Conservation (phyloP, 2,797 vertebrate genomes). For the Uromys caudimaculatus region DNA sequence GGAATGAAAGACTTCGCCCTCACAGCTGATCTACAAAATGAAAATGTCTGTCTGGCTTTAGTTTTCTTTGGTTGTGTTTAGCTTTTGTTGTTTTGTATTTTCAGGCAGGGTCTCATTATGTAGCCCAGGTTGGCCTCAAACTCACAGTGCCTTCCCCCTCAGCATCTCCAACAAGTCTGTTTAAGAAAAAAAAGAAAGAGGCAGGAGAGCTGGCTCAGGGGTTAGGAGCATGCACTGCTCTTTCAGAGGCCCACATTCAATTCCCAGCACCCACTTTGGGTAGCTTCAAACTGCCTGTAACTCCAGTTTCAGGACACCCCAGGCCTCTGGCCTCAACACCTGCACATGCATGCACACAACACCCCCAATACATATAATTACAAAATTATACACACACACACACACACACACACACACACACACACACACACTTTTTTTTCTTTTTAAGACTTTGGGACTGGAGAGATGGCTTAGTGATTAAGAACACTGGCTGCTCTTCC, state of each 20-base stretch:
- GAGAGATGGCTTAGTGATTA: neutral
- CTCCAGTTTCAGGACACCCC: neutral
- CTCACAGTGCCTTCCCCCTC: neutral
- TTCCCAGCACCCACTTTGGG: neutral
- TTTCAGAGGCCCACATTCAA: neutral
- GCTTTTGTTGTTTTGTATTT: neutral
- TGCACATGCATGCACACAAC: too few species aligned
- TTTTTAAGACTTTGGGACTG: neutral
- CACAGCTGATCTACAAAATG: neutral
- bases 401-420: too few species aligned
- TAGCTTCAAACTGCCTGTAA: neutral
- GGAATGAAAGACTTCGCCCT: neutral
- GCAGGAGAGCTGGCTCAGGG: neutral
- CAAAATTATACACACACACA: too few species aligned
- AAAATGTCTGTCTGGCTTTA: neutral
- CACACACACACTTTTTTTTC: too few species aligned
- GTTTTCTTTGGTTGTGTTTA: neutral
- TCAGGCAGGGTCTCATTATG: neutral
- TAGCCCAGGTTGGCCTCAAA: neutral
- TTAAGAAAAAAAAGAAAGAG: neutral
- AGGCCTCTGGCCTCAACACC: neutral
- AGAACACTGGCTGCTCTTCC: neutral
- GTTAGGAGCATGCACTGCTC: neutral
- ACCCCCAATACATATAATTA: neutral
- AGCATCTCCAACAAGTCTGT: neutral